These are phyloP conservation scores for Zootermopsis nevadensis DNA, from an alignment of 2,888 invertebrate genomes.

Conservation along the genomic window DNA sequence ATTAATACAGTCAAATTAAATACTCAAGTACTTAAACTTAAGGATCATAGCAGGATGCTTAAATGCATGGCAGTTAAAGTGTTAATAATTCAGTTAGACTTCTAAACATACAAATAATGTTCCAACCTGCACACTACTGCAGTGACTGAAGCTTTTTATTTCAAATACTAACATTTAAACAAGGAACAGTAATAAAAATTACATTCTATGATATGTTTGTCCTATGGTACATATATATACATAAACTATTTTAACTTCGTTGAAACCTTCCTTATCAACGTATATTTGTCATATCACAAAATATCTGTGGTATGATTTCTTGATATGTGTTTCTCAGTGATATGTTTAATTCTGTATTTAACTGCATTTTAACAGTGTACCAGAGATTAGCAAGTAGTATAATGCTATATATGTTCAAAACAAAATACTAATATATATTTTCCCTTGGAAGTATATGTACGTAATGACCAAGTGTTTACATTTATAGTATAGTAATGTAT, in stretches of 20 bases:
- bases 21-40: no score
- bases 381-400: no score
- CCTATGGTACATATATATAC: no score
- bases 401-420: not conserved
- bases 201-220: not conserved
- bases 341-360: slow-evolving; percentile 6
- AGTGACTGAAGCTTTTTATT: slow-evolving; percentile 3
- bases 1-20: no score
- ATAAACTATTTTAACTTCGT: no score
- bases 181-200: slow-evolving; percentile 19
- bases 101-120: not conserved
- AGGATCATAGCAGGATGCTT: no score
- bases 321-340: slow-evolving; percentile 9
- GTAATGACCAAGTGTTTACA: not conserved
- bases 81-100: not conserved
- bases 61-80: not conserved
- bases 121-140: slow-evolving; percentile 10
- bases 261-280: not conserved
- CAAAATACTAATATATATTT: slow-evolving; percentile 1
- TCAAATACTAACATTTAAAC: slow-evolving; percentile 11
- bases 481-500: not conserved
- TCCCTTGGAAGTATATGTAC: slow-evolving; percentile 22
- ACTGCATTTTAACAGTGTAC: not conserved
- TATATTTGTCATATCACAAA: not conserved
- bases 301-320: not conserved